A percentile compares a stretch with the other conserved stretches of the same genome.
Conservation (phyloP, 1,140 invertebrate species). For the Maniola jurtina region DNA sequence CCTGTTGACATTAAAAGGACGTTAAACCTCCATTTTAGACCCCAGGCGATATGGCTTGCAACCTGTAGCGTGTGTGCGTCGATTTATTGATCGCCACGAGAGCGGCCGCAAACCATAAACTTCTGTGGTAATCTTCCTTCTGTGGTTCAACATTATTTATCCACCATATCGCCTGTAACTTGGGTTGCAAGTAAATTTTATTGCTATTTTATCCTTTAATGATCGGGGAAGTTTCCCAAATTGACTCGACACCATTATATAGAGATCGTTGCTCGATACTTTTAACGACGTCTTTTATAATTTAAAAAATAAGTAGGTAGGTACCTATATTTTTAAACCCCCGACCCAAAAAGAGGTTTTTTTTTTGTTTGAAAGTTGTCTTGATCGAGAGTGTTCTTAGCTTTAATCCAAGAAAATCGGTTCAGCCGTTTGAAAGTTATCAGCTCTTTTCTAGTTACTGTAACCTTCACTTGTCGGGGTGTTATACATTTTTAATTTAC, state of each 20-base stretch:
- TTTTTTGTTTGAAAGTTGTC: no score
- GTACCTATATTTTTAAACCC: no score
- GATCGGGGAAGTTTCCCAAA: not conserved
- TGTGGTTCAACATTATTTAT: not conserved
- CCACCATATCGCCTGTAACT: not conserved
- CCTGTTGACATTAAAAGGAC: conserved; percentile 4
- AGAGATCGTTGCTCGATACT: no score
- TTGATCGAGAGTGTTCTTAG: no score
- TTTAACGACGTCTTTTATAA: no score
- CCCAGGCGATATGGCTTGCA: conserved; percentile 6
- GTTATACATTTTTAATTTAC: no score
- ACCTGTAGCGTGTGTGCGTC: conserved; percentile 34
- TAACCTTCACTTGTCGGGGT: no score
- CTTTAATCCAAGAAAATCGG: no score
- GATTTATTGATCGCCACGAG: conserved; percentile 34
- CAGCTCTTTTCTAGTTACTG: no score
- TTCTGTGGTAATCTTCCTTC: conserved; percentile 3
- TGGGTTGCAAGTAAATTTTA: not conserved
- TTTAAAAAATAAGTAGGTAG: no score
- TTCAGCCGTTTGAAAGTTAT: no score
- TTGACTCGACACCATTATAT: not conserved
- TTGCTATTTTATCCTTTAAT: not conserved
- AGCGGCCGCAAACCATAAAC: conserved; percentile 25
- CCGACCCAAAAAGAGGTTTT: no score
- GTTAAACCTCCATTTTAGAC: conserved; percentile 14